A percentile compares a stretch with the other conserved stretches of the same genome.
Evolutionary conservation across 2,797 vertebrate species (phyloP).

Genomic region (Ammospiza maritima): DNA sequence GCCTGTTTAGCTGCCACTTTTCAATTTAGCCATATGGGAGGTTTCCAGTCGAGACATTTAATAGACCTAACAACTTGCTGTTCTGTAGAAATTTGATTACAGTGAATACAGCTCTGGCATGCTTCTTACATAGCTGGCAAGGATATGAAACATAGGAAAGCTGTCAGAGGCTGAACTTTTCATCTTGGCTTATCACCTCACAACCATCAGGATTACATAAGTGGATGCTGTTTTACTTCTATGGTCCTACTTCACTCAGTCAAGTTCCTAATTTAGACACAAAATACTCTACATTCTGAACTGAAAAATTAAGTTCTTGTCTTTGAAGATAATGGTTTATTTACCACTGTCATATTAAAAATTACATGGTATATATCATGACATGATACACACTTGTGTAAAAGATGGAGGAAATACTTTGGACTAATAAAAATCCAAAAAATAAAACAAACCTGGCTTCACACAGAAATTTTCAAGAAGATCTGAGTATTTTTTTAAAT

Average conservation of each 20-base stretch:
- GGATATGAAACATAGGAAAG: not conserved
- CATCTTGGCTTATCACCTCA: not conserved
- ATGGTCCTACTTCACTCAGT: not conserved
- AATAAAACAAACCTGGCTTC: accelerated
- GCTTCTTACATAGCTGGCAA: not conserved
- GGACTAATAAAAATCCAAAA: accelerated
- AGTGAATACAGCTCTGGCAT: slow-evolving; percentile 18
- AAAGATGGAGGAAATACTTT: not conserved
- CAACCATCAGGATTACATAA: not conserved
- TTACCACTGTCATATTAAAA: not conserved
- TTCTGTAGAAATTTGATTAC: slow-evolving; percentile 61
- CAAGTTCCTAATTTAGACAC: not conserved
- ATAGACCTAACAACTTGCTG: slow-evolving; percentile 57
- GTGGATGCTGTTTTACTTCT: not conserved
- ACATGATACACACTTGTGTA: accelerated
- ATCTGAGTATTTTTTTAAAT: not conserved
- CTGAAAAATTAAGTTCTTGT: not conserved
- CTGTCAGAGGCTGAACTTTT: slow-evolving; percentile 9
- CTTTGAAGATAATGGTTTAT: not conserved
- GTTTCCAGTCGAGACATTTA: slow-evolving; percentile 57
- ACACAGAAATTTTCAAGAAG: not conserved
- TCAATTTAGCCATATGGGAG: slow-evolving; percentile 59
- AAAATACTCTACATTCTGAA: not conserved
- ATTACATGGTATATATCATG: not conserved
- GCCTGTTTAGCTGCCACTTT: slow-evolving; percentile 48